Conservation (phyloP, 2,888 invertebrate species). For the Cephus sareptanus region DNA sequence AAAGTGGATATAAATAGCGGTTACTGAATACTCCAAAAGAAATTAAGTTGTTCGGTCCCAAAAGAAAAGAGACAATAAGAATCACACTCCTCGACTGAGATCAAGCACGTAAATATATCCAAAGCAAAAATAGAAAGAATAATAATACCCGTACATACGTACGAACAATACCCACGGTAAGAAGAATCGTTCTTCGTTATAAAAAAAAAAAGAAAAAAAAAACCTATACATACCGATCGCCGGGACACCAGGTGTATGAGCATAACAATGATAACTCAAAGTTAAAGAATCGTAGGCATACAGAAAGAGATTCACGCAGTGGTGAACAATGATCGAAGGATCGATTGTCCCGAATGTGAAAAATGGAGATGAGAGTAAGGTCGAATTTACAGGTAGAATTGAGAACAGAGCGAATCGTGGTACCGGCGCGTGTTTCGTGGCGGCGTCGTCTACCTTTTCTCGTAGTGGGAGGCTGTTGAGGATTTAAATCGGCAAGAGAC, state of each 20-base stretch:
- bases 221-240: background rate
- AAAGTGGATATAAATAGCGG: background rate
- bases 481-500: conserved; percentile 23
- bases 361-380: conserved; percentile 1
- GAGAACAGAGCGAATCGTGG: background rate
- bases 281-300: background rate
- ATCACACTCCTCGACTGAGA: background rate
- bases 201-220: background rate
- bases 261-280: background rate
- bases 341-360: conserved; percentile 21
- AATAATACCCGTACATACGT: background rate
- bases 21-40: background rate
- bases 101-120: background rate
- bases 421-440: conserved; percentile 9
- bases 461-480: conserved; percentile 6
- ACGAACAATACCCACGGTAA: background rate
- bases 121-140: background rate
- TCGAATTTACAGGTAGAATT: background rate
- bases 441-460: background rate
- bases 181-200: background rate
- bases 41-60: background rate
- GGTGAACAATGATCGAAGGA: conserved; percentile 24
- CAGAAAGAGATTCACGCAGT: conserved; percentile 1
- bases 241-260: background rate
- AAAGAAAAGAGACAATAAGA: background rate